phyloP scores from a whole-genome alignment of 64 coral and sea anemone genomes.

The Actinia equina region DNA sequence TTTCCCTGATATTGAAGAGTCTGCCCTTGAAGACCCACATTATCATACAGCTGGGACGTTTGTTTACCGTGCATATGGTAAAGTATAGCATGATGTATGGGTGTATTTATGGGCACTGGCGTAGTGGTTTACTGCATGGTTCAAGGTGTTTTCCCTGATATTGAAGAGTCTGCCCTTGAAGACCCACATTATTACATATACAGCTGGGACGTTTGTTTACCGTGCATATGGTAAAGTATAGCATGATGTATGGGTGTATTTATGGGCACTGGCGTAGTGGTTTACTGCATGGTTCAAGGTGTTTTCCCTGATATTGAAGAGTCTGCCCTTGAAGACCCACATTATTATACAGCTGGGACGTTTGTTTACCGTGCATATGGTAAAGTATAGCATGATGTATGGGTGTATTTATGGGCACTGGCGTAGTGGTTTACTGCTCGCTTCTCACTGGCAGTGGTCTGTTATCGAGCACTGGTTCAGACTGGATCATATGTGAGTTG shows the following conservation, averaged over 20 bases:
- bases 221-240: constrained; percentile 86
- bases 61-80: constrained; percentile 85
- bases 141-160: constrained; percentile 57
- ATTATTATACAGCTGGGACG: constrained; percentile 63
- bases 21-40: constrained; percentile 38
- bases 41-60: constrained; percentile 71
- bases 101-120: too few relatives aligned
- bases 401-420: too few relatives aligned
- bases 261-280: too few relatives aligned
- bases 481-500: too few relatives aligned
- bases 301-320: constrained; percentile 73
- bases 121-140: too few relatives aligned
- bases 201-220: constrained; percentile 80
- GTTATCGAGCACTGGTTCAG: too few relatives aligned
- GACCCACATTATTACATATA: constrained; percentile 59
- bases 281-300: constrained; percentile 44
- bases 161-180: constrained; percentile 46
- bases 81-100: too few relatives aligned
- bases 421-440: too few relatives aligned
- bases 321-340: constrained; percentile 30
- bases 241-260: too few relatives aligned
- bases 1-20: constrained; percentile 74
- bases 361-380: constrained; percentile 88
- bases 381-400: constrained; percentile 19
- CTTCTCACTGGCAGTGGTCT: too few relatives aligned